These are phyloP conservation scores for Sisyra terminalis DNA, from an alignment of 2,888 invertebrate species.

Conservation along the genomic window DNA sequence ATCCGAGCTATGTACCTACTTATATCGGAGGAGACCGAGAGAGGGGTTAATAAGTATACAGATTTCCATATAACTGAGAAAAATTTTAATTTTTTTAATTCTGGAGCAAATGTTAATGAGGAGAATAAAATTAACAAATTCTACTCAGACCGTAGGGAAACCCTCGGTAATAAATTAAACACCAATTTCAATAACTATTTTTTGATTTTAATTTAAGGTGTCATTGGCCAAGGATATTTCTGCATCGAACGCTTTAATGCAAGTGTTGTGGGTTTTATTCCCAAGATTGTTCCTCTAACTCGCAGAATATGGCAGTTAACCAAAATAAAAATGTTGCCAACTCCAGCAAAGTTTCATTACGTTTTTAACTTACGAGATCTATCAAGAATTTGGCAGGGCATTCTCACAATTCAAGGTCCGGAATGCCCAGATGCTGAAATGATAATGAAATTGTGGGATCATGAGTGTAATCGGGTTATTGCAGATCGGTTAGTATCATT, in stretches of 20 bases:
- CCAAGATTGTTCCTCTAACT: conserved; percentile 58
- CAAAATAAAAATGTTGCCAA: conserved; percentile 76
- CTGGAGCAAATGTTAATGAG: no score
- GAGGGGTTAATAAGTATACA: no score
- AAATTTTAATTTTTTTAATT: no score
- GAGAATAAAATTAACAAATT: no score
- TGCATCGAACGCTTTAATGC: conserved; percentile 50
- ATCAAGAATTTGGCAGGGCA: conserved; percentile 84
- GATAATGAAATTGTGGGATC: conserved; percentile 62
- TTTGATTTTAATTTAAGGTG: conserved; percentile 32
- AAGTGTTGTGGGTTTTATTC: conserved; percentile 51
- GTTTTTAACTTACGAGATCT: conserved; percentile 80
- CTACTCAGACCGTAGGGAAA: no score
- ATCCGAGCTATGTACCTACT: no score
- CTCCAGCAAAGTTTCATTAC: conserved; percentile 85
- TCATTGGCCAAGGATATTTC: conserved; percentile 72
- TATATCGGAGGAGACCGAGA: no score
- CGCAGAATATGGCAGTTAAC: conserved; percentile 73
- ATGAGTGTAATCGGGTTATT: conserved; percentile 74
- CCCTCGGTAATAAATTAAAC: neutral
- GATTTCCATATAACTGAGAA: no score
- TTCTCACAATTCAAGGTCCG: conserved; percentile 52
- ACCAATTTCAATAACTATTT: neutral
- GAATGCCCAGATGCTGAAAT: conserved; percentile 42
- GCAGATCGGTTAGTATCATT: conserved; percentile 48